A percentile compares a stretch with the other conserved stretches of the same genome.
phyloP scores from a whole-genome alignment of 2,113 vertebrate genomes.

The Arenaria interpres region DNA sequence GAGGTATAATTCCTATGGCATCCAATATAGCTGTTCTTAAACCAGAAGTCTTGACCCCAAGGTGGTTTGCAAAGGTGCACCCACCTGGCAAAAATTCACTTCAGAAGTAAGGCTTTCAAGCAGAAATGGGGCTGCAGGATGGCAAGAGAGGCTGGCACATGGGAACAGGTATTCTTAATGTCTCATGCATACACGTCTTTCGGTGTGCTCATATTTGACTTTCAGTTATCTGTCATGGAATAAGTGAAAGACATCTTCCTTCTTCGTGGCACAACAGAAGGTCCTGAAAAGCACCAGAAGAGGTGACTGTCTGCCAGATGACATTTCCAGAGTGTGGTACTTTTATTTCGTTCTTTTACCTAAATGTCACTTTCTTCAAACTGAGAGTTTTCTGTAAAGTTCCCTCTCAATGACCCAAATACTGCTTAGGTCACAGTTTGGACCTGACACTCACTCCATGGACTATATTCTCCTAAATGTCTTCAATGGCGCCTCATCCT shows the following conservation, averaged over 20 bases:
- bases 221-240: background rate
- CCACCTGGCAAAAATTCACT: background rate
- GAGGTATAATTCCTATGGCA: background rate
- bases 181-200: background rate
- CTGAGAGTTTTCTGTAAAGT: background rate
- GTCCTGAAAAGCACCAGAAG: background rate
- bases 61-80: background rate
- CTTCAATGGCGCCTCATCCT: background rate
- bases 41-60: background rate
- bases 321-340: background rate
- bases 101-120: background rate
- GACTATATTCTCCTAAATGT: background rate
- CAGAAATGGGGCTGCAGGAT: background rate
- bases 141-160: background rate
- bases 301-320: background rate
- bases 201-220: background rate
- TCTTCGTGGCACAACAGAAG: background rate
- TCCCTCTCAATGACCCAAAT: background rate
- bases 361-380: background rate
- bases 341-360: background rate
- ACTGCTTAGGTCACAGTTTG: background rate
- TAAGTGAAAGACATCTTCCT: background rate
- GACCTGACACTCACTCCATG: background rate
- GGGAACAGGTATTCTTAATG: background rate
- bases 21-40: background rate